Conservation (phyloP, 2,797 vertebrate species). For the Ibycter americanus region DNA sequence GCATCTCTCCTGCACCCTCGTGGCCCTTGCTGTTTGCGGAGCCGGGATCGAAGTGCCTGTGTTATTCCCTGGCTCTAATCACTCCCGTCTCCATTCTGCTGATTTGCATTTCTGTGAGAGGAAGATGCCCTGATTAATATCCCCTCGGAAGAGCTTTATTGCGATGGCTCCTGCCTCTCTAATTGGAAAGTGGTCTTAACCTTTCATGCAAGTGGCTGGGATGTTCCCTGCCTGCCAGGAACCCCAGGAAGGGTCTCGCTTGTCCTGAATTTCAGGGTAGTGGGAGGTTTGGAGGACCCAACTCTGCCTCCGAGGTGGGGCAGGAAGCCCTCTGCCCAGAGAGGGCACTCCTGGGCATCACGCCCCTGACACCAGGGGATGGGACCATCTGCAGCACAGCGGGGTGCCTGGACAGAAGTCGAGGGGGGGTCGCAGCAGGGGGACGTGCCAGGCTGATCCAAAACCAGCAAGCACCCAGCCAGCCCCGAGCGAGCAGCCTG, state of each 20-base stretch:
- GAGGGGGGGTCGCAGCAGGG: rapidly evolving
- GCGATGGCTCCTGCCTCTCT: constrained; percentile 48
- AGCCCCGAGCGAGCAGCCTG: not conserved
- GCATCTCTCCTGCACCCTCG: not conserved
- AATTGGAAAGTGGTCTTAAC: constrained; percentile 71
- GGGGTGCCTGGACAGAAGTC: not conserved
- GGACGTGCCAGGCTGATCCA: not conserved
- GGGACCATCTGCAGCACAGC: not conserved
- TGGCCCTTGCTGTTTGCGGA: not conserved
- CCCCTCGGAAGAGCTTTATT: constrained; percentile 55
- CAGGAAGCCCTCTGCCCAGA: not conserved
- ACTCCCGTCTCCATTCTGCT: constrained; percentile 42
- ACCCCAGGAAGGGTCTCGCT: not conserved
- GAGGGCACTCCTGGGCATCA: not conserved
- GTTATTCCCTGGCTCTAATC: constrained; percentile 47
- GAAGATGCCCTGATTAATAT: constrained; percentile 69
- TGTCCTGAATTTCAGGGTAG: not conserved
- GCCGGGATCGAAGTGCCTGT: not conserved
- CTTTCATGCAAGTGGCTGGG: constrained; percentile 12
- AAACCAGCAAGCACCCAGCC: not conserved
- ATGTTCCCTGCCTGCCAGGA: not conserved
- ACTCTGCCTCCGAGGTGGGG: not conserved
- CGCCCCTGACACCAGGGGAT: not conserved
- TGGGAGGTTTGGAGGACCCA: not conserved
- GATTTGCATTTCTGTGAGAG: constrained; percentile 68